A percentile compares a stretch with the other conserved stretches of the same genome.
phyloP scores from a whole-genome alignment of 1,140 invertebrate species.

The Zophobas morio region DNA sequence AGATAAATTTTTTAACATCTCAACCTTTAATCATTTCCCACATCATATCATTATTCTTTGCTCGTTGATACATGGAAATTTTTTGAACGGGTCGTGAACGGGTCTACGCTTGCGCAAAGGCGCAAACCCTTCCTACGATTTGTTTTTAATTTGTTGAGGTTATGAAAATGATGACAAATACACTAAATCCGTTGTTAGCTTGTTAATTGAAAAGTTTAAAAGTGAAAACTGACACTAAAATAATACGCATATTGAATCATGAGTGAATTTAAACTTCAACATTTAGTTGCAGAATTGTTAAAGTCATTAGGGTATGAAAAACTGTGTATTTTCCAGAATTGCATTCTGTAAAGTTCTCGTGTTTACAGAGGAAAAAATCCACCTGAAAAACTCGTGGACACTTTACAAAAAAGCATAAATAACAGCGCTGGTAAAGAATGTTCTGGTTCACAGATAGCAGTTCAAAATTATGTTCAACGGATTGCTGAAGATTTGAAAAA shows the following conservation, averaged over 20 bases:
- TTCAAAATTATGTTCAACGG: slow-evolving; percentile 67
- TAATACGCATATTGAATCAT: slow-evolving; percentile 56
- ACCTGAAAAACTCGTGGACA: slow-evolving; percentile 70
- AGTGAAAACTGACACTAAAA: too few relatives aligned
- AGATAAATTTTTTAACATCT: too few relatives aligned
- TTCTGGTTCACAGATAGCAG: slow-evolving; percentile 64
- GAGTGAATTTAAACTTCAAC: slow-evolving; percentile 72
- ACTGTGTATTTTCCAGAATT: neutral
- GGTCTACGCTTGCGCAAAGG: too few relatives aligned
- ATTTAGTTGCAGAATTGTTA: slow-evolving; percentile 69
- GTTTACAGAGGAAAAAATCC: slow-evolving; percentile 66
- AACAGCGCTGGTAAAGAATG: slow-evolving; percentile 53
- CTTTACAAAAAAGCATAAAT: slow-evolving; percentile 68
- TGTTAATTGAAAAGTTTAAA: slow-evolving; percentile 28
- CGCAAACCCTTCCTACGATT: too few relatives aligned
- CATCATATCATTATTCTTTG: too few relatives aligned
- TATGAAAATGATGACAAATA: too few relatives aligned
- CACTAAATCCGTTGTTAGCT: neutral
- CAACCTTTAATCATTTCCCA: too few relatives aligned
- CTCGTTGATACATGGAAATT: too few relatives aligned
- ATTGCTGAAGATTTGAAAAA: slow-evolving; percentile 67
- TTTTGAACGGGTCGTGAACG: too few relatives aligned
- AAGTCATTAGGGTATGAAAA: slow-evolving; percentile 67
- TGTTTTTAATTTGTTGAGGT: too few relatives aligned
- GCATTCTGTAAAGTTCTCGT: slow-evolving; percentile 17